Evolutionary conservation across 2,113 vertebrate genomes (phyloP).

Genomic region (Pardalotus punctatus): DNA sequence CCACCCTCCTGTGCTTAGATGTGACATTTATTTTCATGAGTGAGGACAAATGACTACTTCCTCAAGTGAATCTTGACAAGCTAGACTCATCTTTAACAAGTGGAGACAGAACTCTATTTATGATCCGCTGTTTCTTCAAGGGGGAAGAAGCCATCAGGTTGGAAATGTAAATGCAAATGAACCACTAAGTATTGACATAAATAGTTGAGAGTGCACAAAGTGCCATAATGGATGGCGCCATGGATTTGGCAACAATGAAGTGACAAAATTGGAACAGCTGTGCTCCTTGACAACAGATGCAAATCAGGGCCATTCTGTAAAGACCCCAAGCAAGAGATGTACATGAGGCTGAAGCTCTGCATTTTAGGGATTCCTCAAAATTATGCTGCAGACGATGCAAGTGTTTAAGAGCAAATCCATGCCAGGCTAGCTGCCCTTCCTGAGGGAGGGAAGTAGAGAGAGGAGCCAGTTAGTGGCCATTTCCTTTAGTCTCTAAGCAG

Average conservation of each 20-base stretch:
- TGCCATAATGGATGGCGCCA: constrained; percentile 29
- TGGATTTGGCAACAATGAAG: constrained; percentile 31
- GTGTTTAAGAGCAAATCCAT: background rate
- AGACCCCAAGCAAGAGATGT: background rate
- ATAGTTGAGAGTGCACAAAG: constrained; percentile 60
- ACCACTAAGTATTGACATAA: constrained; percentile 61
- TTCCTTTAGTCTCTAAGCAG: background rate
- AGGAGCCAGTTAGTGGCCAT: background rate
- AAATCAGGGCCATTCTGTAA: constrained; percentile 1
- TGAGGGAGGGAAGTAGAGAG: background rate
- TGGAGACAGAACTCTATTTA: constrained; percentile 63
- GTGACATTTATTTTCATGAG: constrained; percentile 64
- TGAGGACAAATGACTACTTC: constrained; percentile 63
- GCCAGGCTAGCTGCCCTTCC: background rate
- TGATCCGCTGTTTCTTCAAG: constrained; percentile 48
- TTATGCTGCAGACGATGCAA: background rate
- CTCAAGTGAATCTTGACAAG: constrained; percentile 63
- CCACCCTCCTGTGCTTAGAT: constrained; percentile 38
- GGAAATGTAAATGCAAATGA: constrained; percentile 60
- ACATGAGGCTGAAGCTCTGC: background rate
- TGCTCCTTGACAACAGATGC: constrained; percentile 3
- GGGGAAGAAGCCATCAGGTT: constrained; percentile 46
- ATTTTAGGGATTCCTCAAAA: background rate
- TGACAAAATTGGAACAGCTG: constrained; percentile 35
- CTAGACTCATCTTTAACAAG: constrained; percentile 60